phyloP scores from a whole-genome alignment of 2,113 vertebrate genomes.

The Paedocypris sp. region DNA sequence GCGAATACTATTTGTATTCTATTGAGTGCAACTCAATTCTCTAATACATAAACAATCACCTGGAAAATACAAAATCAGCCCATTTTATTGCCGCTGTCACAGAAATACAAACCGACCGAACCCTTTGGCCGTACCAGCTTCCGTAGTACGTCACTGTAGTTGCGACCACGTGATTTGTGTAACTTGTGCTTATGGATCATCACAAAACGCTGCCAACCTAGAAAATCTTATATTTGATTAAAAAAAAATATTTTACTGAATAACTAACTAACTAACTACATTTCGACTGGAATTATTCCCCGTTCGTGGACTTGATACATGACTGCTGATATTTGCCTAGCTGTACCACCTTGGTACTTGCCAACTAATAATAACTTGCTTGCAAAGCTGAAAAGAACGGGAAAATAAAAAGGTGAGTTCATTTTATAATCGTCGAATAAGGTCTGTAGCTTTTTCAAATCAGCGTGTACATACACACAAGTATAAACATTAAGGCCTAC shows the following conservation, averaged over 20 bases:
- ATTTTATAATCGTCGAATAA: not conserved
- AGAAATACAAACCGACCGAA: not conserved
- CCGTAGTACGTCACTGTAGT: slow-evolving; percentile 52
- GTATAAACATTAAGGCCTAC: no score
- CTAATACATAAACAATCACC: no score
- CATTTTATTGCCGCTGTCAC: no score
- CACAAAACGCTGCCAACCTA: slow-evolving; percentile 20
- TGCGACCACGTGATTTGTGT: slow-evolving; percentile 30
- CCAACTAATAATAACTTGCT: slow-evolving; percentile 3
- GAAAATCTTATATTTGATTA: not conserved
- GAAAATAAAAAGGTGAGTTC: not conserved
- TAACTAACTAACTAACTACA: not conserved
- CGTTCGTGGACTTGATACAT: not conserved
- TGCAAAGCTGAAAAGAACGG: not conserved
- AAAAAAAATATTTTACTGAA: not conserved
- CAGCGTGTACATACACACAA: no score
- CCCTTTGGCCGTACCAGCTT: not conserved
- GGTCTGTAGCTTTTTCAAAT: no score
- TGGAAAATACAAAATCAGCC: no score
- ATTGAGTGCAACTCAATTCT: no score
- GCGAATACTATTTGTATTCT: no score
- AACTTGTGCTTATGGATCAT: slow-evolving; percentile 29
- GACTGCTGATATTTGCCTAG: not conserved
- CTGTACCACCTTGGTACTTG: slow-evolving; percentile 1
- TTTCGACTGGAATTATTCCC: not conserved